Evolutionary conservation across 2,888 invertebrate species (phyloP), one percentile per base, ranked within the genome.

Genomic region (Machimus rusticus): DNA sequence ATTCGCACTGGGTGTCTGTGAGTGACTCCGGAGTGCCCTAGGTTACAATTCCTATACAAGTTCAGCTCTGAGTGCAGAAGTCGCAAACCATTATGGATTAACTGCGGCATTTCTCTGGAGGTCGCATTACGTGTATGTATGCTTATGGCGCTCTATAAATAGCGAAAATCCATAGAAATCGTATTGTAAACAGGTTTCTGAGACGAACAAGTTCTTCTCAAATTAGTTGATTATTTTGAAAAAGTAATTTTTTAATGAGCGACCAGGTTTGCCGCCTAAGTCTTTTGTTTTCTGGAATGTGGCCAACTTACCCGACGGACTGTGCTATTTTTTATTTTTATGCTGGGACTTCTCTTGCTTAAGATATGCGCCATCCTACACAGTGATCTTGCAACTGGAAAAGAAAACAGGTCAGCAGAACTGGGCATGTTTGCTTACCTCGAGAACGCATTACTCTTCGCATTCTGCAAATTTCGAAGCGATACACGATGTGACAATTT

Each of bases 81-180:
- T 74, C 84, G 82, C 82, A 82, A 39, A 84, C 84, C 66, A 84
- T 74, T 84, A 84, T 84, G 84, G 84, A 84, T 84, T 84, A 74
- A 84, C 39, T 84, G 57, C 84, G 74, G 84, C 84, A 84, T 84
- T 84, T 84, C 84, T 84, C 37, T 74, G 84, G 84, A 84, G 84
- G 84, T 84, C 84, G 84, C 23, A 39, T 84, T 84, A 84, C 84
- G 84, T 84, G 74, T 84, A 74, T 84, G 84, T 84, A 84, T 84
- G 37, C 39, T 28, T 84, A 84, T 84, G 66, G 66, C 66, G 39
- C 81, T 57, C 84, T 84, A 84, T 84, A 66, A 66, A 84, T 84
- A 84, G 84, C 57, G 66, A 74, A 84, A 84, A 84, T 23, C 57
- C 31, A 81, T 66, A 39, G 39, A 84, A 66, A 66, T 39, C 51